Base-by-base conservation (phyloP, 2,113 vertebrate species). In the Anser brachyrhynchus region DNA sequence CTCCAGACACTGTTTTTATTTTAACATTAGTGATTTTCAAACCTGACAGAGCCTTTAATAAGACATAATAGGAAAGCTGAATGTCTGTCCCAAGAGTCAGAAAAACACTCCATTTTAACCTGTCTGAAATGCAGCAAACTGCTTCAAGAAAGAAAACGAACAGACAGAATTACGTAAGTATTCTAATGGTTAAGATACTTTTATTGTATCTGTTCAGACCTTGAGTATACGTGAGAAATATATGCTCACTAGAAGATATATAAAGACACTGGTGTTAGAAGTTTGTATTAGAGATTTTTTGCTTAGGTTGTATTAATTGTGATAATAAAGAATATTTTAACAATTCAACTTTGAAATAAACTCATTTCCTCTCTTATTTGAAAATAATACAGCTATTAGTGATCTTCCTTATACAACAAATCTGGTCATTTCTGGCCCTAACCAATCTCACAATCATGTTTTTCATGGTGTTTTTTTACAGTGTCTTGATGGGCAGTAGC, bases 91-190 rank as follows among this genome's bases (percentile, higher is more conserved):
- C 93, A 96, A 79, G 95, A 92, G 90, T 58, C 59, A 79, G 84
- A 74, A 95, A 93, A 95, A 77, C 57, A 74, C 51, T 89, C 66
- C 19, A 83, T 85, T 91, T 89, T 76, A 94, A 94, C 84, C 94
- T 90, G 75, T 86, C 88, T 95, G 92, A 96, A 96, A 95, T 70
- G 74, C 75, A 94, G 90, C 73, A 96, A 96, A 93, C 69, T 57
- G 55, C 49, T 90, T 51, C 52, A 78, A 90, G 59, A 77, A 67
- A 77, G 69, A 86, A 88, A 96, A 84, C 0, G 64, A 91, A 67
- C 28, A 77, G 85, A 66, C 9, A 73, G 55, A 86, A 94, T 35
- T 61, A 88, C 52, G 55, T 35, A 65, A 57, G 52, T 33, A 61
- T 66, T 93, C 67, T 59, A 17, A 37, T 37, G 41, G 17, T 61